Conservation (phyloP, 1,140 invertebrate species). For the Rhyzopertha dominica region DNA sequence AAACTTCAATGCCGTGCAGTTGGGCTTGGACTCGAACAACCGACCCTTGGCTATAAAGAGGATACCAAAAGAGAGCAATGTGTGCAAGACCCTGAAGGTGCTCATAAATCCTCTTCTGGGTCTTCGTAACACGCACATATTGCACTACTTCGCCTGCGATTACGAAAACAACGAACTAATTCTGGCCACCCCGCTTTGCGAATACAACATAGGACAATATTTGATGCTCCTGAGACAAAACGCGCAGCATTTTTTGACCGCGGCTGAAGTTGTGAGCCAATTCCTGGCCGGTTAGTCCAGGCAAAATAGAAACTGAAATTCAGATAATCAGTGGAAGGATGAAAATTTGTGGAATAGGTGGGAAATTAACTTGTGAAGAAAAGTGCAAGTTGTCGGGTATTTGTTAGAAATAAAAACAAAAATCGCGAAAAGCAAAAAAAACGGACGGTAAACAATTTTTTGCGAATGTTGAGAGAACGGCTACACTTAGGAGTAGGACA, state of each 20-base stretch:
- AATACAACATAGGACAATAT: conserved; percentile 42
- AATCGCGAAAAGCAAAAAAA: no score
- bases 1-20: conserved; percentile 34
- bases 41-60: conserved; percentile 36
- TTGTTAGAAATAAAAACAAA: no score
- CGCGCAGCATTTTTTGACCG: conserved; percentile 20
- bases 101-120: conserved; percentile 30
- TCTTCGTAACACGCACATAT: conserved; percentile 32
- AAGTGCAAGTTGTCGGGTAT: no score
- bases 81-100: conserved; percentile 29
- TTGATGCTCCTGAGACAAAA: conserved; percentile 32
- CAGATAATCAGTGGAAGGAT: no score
- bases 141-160: conserved; percentile 35
- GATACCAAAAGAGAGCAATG: conserved; percentile 24
- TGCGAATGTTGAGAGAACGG: no score
- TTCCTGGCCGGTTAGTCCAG: conserved; percentile 38
- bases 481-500: no score
- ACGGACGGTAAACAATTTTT: no score
- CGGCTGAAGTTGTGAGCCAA: conserved; percentile 31
- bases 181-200: conserved; percentile 38
- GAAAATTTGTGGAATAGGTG: no score
- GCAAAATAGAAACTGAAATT: no score
- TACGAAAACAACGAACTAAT: conserved; percentile 35
- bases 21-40: conserved; percentile 29
- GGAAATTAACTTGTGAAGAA: no score